These are phyloP conservation scores for Chrysopilus asiliformis DNA, from an alignment of 2,888 invertebrate species.

Conservation along the genomic window DNA sequence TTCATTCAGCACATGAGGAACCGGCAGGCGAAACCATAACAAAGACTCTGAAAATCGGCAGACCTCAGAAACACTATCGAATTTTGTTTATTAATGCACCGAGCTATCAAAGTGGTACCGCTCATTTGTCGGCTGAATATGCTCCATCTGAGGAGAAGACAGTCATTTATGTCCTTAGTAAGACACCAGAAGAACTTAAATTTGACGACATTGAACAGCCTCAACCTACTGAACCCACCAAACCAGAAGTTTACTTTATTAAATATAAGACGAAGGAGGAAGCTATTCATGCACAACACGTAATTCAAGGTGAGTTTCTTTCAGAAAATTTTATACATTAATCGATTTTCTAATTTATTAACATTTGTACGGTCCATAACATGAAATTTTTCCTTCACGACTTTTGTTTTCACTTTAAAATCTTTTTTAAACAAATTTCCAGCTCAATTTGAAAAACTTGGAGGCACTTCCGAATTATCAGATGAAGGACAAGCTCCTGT, in stretches of 20 bases:
- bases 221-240: constrained; percentile 11
- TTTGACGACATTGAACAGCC: constrained; percentile 24
- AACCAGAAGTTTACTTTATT: constrained; percentile 14
- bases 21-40: constrained; percentile 22
- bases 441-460: constrained; percentile 30
- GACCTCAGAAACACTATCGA: constrained; percentile 29
- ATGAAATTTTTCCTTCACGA: too few species aligned
- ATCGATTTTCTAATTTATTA: background rate
- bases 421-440: too few species aligned
- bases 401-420: too few species aligned
- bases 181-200: constrained; percentile 27
- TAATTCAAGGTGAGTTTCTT: constrained; percentile 12
- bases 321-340: constrained; percentile 1
- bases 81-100: constrained; percentile 35
- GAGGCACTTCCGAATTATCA: constrained; percentile 26
- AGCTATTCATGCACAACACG: constrained; percentile 12
- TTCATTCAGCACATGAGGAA: constrained; percentile 32
- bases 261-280: constrained; percentile 14
- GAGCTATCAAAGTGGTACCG: constrained; percentile 7
- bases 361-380: too few species aligned
- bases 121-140: constrained; percentile 14
- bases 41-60: constrained; percentile 27
- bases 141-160: constrained; percentile 34
- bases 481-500: constrained; percentile 27
- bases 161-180: constrained; percentile 31